Evolutionary conservation across 2,797 vertebrate genomes (phyloP).

Genomic region (Mycteria americana): DNA sequence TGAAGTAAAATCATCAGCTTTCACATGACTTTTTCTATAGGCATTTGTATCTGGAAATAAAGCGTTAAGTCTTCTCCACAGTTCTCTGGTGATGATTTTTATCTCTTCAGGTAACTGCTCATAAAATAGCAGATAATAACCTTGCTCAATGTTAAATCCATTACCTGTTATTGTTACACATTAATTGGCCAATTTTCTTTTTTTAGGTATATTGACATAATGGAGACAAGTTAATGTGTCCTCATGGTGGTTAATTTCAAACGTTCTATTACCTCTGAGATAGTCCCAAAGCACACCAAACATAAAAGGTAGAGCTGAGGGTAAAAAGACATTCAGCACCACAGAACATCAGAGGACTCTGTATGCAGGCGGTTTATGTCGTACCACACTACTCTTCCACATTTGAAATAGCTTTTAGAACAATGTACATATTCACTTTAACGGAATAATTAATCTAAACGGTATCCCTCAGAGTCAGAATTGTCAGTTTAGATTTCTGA

Average conservation of each 20-base stretch:
- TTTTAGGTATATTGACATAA: constrained; percentile 30
- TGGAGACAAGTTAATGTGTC: constrained; percentile 47
- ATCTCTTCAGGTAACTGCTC: constrained; percentile 19
- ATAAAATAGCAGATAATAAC: constrained; percentile 43
- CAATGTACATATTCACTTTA: neutral
- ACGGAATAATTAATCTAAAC: neutral
- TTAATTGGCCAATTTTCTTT: constrained; percentile 66
- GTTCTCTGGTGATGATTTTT: neutral
- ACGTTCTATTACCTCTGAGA: neutral
- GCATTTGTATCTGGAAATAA: neutral
- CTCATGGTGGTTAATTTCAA: neutral
- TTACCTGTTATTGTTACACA: constrained; percentile 30
- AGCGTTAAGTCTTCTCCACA: neutral
- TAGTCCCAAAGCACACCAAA: neutral
- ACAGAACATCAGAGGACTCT: neutral
- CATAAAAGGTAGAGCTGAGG: neutral
- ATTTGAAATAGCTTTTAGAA: neutral
- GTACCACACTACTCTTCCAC: neutral
- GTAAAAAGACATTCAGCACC: neutral
- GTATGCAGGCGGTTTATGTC: neutral
- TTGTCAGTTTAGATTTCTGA: neutral
- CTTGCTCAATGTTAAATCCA: constrained; percentile 43
- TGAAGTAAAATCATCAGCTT: neutral
- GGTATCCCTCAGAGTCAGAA: neutral
- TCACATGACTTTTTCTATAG: neutral